These are phyloP conservation scores for Neoaliturus tenellus DNA, from an alignment of 2,888 invertebrate genomes.

Conservation along the genomic window DNA sequence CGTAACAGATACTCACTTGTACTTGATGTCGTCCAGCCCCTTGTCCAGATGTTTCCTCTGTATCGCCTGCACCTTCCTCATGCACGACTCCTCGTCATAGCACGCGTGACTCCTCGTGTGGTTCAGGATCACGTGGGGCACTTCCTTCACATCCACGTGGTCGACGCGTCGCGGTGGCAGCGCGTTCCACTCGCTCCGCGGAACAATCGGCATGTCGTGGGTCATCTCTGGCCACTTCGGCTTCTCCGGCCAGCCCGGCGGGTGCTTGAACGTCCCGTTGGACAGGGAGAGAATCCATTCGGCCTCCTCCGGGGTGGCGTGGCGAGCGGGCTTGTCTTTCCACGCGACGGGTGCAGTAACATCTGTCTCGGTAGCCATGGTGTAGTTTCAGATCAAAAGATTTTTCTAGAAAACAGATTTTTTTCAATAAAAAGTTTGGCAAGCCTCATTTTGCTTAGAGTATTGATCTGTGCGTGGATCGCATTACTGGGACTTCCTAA, in stretches of 20 bases:
- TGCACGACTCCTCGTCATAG: neutral
- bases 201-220: neutral
- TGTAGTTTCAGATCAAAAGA: too few species aligned
- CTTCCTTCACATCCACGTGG: neutral
- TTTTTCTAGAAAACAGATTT: too few species aligned
- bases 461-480: too few species aligned
- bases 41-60: slow-evolving; percentile 13
- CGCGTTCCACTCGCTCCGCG: neutral
- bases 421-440: too few species aligned
- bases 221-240: neutral
- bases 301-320: neutral
- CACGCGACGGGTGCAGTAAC: too few species aligned
- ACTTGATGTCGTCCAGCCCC: slow-evolving; percentile 12
- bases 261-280: neutral
- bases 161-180: neutral
- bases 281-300: neutral
- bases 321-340: neutral
- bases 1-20: neutral
- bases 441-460: too few species aligned
- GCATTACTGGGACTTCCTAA: too few species aligned
- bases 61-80: neutral
- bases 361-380: too few species aligned
- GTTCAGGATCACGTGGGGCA: slow-evolving; percentile 22
- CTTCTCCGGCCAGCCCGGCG: neutral
- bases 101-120: neutral